phyloP scores from a whole-genome alignment of 2,888 invertebrate species.

The Morpho helenor region DNA sequence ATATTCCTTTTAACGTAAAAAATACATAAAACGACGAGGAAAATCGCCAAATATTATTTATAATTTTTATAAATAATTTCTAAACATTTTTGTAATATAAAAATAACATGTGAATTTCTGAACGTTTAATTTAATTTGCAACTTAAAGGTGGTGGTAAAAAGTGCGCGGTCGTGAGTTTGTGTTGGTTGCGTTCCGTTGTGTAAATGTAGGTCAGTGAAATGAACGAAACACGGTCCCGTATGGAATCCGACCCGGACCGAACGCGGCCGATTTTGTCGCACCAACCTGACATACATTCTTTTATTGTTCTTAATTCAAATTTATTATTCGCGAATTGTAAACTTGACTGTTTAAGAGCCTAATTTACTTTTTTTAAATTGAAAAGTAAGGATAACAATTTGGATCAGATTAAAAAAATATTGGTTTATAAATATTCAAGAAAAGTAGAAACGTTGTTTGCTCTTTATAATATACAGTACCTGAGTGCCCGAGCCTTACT shows the following conservation, averaged over 20 bases:
- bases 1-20: not conserved
- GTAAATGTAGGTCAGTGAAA: slow-evolving; percentile 75
- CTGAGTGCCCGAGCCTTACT: too few relatives aligned
- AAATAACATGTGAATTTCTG: slow-evolving; percentile 10
- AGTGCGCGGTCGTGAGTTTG: slow-evolving; percentile 25
- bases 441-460: too few relatives aligned
- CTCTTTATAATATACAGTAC: too few relatives aligned
- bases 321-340: slow-evolving; percentile 13
- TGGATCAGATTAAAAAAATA: not conserved
- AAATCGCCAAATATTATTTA: not conserved
- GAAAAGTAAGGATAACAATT: not conserved
- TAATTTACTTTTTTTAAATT: not conserved
- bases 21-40: too few relatives aligned
- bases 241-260: slow-evolving; percentile 64
- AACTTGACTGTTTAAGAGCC: not conserved
- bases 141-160: slow-evolving; percentile 23
- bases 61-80: not conserved
- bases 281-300: slow-evolving; percentile 58
- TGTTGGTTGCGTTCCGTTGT: slow-evolving; percentile 34
- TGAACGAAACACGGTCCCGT: slow-evolving; percentile 73
- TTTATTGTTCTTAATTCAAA: slow-evolving; percentile 36
- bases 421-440: too few relatives aligned
- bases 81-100: not conserved
- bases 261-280: slow-evolving; percentile 58
- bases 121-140: slow-evolving; percentile 20